Percentiles rank a stretch among this genome's conserved stretches.
These are phyloP conservation scores for Heliocidaris erythrogramma DNA, from an alignment of 35 echinoderm and acorn worm genomes.

Conservation along the genomic window DNA sequence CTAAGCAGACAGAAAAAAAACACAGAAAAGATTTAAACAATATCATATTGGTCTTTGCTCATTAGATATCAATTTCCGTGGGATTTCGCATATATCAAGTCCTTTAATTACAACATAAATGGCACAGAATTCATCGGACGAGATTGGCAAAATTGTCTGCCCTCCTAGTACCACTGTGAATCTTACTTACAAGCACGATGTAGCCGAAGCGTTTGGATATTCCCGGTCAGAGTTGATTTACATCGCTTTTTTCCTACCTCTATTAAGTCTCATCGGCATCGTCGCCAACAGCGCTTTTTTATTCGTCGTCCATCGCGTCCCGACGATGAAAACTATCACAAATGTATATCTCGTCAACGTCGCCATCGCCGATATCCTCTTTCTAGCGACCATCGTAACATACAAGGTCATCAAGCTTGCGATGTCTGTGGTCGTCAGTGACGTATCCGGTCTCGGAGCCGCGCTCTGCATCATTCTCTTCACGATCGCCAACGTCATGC, in stretches of 20 bases:
- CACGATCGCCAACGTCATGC: constrained; percentile 59
- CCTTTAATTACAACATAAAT: background rate
- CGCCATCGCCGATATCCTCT: constrained; percentile 72
- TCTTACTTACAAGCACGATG: background rate
- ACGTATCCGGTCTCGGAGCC: constrained; percentile 49
- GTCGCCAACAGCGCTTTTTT: constrained; percentile 54
- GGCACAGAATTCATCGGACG: background rate
- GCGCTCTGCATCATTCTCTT: constrained; percentile 60
- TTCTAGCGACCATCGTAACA: constrained; percentile 59
- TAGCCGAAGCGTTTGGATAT: constrained; percentile 9
- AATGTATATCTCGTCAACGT: constrained; percentile 82
- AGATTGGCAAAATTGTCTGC: background rate
- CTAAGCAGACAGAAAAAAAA: no score
- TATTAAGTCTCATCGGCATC: constrained; percentile 6
- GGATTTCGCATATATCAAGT: no score
- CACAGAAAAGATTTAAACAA: no score
- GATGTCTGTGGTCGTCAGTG: constrained; percentile 49
- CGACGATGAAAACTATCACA: constrained; percentile 83
- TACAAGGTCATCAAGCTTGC: constrained; percentile 60
- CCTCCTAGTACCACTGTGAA: background rate
- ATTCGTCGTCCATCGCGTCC: constrained; percentile 69
- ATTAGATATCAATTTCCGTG: no score
- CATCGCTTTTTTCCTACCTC: background rate
- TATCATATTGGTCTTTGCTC: no score
- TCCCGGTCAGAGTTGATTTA: background rate